Evolutionary conservation across 1,140 invertebrate species (phyloP).

Genomic region (Polypedilum pembai): DNA sequence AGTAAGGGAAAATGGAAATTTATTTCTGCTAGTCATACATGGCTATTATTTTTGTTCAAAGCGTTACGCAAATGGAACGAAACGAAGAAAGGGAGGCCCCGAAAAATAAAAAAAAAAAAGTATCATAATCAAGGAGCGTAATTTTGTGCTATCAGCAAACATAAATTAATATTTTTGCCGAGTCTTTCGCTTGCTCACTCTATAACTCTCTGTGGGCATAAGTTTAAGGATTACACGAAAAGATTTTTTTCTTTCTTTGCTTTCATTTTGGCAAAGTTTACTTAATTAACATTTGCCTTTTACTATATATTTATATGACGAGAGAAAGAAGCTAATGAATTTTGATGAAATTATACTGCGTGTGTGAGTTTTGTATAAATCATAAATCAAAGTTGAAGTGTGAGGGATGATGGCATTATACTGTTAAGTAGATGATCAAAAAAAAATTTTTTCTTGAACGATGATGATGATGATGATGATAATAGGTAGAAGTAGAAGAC

Average conservation of each 20-base stretch:
- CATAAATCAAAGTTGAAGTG: conserved; percentile 16
- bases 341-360: neutral
- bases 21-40: conserved; percentile 27
- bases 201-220: neutral
- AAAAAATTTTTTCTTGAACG: neutral
- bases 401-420: neutral
- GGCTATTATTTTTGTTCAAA: conserved; percentile 23
- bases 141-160: conserved; percentile 17
- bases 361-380: neutral
- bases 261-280: neutral
- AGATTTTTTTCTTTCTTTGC: neutral
- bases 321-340: conserved; percentile 11
- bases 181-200: too few species aligned
- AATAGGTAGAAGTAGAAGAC: neutral
- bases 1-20: neutral
- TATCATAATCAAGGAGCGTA: conserved; percentile 8
- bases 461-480: neutral
- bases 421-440: neutral
- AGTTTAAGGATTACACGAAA: neutral
- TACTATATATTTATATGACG: conserved; percentile 3
- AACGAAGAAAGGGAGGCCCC: neutral
- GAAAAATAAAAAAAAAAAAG: neutral
- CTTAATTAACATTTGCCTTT: conserved; percentile 16
- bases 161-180: neutral
- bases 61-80: conserved; percentile 21